Evolutionary conservation across 2,797 vertebrate species (phyloP), one percentile per base, ranked within the genome.

Genomic region (Hirundo rustica): DNA sequence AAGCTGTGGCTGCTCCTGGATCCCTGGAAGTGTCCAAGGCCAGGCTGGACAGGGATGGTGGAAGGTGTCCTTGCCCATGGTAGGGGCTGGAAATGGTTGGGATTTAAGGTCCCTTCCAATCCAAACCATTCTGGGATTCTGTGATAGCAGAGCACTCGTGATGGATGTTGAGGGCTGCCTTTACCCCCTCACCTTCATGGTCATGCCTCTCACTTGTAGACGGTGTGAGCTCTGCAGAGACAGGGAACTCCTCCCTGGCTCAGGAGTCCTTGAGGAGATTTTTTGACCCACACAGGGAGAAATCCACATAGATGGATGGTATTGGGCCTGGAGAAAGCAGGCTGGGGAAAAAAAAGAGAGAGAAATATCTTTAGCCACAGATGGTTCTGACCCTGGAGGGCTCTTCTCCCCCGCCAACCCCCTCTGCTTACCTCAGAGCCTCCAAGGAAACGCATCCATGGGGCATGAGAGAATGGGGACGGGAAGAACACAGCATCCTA

Each of bases 41-140:
- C 60, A 66, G 22, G 30, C 0, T 36, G 16, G 40, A 53, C 0
- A 0, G 30, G 26, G 21, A 12, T 71, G 18, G 13, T 16, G 26
- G 25, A 7, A 89, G 21, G 0, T 65, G 38, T 26, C 50, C 11
- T 36, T 64, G 16, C 3, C 9, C 25, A 11, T 30, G 3, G 6
- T 36, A 82, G 48, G 5, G 32, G 17, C 2, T 21, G 27, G 25
- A 17, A 40, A 4, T 16, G 6, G 44, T 32, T 77, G 40, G 3
- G 4, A 34, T 58, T 58, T 51, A 34, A 45, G 3, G 10, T 58
- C 40, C 3, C 6, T 84, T 40, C 65, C 40, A 72, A 2, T 2
- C 7, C 40, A 53, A 72, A 27, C 16, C 47, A 54, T 47, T 30
- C 30, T 72, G 30, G 34, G 53, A 60, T 72, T 71, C 58, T 51